Percentiles rank a stretch among this genome's conserved stretches.
Evolutionary conservation across 2,113 vertebrate species (phyloP).

Genomic region (Ctenodactylus gundi): DNA sequence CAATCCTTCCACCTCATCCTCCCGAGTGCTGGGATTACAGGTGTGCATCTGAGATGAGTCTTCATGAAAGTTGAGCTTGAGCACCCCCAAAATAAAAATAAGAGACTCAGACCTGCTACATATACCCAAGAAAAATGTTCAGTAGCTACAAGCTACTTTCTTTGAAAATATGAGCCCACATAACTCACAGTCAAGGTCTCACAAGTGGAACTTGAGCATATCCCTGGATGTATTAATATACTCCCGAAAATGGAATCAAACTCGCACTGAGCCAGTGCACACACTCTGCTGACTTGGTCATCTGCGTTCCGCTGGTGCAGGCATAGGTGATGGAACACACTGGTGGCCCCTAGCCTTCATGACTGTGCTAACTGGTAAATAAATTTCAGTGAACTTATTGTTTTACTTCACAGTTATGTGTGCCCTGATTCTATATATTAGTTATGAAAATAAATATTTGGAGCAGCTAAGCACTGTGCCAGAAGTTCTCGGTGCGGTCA

Average conservation of each 20-base stretch:
- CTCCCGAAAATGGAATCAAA: background rate
- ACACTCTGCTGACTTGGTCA: background rate
- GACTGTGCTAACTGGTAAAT: background rate
- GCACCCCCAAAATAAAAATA: constrained; percentile 41
- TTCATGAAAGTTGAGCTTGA: background rate
- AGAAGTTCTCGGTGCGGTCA: background rate
- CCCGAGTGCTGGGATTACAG: too few relatives aligned
- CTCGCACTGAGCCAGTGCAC: background rate
- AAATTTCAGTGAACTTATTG: background rate
- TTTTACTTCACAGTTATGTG: background rate
- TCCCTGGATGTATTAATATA: background rate
- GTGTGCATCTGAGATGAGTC: background rate
- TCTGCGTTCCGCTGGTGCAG: background rate
- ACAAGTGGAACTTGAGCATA: background rate
- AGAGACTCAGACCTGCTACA: background rate
- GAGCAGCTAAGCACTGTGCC: background rate
- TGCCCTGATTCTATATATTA: background rate
- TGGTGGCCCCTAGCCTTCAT: background rate
- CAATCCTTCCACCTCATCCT: too few relatives aligned
- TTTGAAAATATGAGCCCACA: background rate
- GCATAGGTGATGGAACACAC: background rate
- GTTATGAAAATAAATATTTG: background rate
- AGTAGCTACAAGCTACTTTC: background rate
- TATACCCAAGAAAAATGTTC: background rate
- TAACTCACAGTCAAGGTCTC: background rate